Conservation (phyloP, 2,113 vertebrate species). For the Corvus cornix region DNA sequence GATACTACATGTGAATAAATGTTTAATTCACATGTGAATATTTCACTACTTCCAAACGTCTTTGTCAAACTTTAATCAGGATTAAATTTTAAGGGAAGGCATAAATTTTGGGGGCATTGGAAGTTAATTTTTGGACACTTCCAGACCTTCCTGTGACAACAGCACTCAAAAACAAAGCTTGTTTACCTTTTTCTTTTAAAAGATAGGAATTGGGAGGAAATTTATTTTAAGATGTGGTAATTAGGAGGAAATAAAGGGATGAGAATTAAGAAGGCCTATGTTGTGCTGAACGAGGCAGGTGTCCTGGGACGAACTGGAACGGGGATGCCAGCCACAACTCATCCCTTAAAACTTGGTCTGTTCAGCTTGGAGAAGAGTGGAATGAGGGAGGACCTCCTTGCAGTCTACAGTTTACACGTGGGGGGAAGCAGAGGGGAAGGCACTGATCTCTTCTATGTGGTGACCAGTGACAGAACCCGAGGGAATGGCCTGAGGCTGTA, state of each 20-base stretch:
- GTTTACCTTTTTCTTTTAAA: not conserved
- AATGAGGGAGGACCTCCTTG: no score
- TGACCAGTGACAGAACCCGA: not conserved
- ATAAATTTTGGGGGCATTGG: not conserved
- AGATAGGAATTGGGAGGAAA: not conserved
- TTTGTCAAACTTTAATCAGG: not conserved
- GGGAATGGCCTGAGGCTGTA: not conserved
- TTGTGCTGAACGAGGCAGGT: fast-evolving
- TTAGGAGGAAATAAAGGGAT: not conserved
- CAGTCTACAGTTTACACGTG: not conserved
- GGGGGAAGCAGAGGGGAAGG: not conserved
- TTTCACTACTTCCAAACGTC: not conserved
- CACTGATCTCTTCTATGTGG: not conserved
- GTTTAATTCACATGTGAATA: not conserved
- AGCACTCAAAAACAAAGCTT: not conserved
- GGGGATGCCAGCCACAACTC: not conserved
- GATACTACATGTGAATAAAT: not conserved
- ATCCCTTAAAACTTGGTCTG: not conserved
- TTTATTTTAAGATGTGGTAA: not conserved
- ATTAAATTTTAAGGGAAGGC: not conserved
- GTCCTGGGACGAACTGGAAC: not conserved
- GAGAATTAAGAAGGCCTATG: not conserved
- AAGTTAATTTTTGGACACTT: not conserved
- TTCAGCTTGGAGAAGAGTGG: not conserved
- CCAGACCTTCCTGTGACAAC: not conserved